Evolutionary conservation across 1,140 invertebrate species (phyloP).

Genomic region (Pseudomyrmex sp.): DNA sequence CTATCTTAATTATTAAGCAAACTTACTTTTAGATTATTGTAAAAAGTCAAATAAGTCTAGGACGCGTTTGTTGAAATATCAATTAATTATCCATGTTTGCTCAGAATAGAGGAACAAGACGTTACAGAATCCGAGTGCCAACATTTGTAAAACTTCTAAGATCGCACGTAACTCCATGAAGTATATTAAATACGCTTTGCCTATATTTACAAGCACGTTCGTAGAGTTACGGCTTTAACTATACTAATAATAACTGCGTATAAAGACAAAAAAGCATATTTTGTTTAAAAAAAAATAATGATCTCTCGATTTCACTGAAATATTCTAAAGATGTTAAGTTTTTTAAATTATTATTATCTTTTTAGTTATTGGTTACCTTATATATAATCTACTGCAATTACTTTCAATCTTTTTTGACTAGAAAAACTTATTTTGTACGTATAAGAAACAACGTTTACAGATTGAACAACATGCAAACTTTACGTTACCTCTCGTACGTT

Average conservation of each 20-base stretch:
- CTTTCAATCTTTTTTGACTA: background rate
- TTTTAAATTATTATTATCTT: background rate
- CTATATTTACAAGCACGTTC: constrained; percentile 50
- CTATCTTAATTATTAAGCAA: too few relatives aligned
- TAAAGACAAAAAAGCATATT: background rate
- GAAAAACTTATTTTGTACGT: background rate
- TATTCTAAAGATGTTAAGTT: background rate
- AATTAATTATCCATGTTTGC: constrained; percentile 47
- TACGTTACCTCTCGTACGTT: background rate
- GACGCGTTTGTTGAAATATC: constrained; percentile 19
- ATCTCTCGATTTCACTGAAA: constrained; percentile 22
- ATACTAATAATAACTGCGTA: background rate
- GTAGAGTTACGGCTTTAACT: constrained; percentile 12
- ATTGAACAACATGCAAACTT: constrained; percentile 26
- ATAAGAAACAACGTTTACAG: constrained; percentile 16
- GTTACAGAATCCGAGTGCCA: constrained; percentile 8
- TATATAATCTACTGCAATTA: background rate
- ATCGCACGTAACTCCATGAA: constrained; percentile 38
- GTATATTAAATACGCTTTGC: constrained; percentile 57
- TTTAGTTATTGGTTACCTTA: background rate
- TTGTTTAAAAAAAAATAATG: background rate
- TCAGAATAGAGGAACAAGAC: constrained; percentile 23
- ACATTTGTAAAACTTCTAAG: constrained; percentile 14
- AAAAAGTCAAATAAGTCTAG: constrained; percentile 13
- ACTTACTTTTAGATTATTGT: background rate